Base-by-base conservation (phyloP, 1,140 invertebrate genomes). In the Drosophila athabasca region DNA sequence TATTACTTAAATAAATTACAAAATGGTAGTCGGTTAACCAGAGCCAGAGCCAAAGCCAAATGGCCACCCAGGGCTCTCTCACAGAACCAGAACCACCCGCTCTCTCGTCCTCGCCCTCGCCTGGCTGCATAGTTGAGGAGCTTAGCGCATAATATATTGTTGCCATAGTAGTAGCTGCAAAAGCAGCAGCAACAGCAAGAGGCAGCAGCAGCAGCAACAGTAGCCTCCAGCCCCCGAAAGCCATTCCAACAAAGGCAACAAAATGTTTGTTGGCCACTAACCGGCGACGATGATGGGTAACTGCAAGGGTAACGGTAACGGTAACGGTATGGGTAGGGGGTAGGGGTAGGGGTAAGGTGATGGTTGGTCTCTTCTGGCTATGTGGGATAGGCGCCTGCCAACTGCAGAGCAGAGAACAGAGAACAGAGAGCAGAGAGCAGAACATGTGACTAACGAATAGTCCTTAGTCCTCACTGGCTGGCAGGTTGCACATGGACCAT, bases 1-100 rank as follows among this genome's bases (percentile, higher is more conserved):
- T 87, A 87, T 87, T 87, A 87, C 82, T 87, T 87, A 87, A 87
- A 87, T 87, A 87, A 87, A 87, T 87, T 87, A 87, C 82, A 87
- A 87, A 87, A 87, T 80, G 83, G 78, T 87, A 72, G 82, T 87
- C 79, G 82, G 82, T 87, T 87, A 88, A 87, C 82, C 82, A 76
- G 69, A 78, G 83, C 74, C 77, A 81, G 68, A 81, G 82, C 81
- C 49, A 49, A 46, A 26, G 46, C 52, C 45, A 52, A 51, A 61
- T 62, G 26, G 13, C 41, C 39, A 11, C 64, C 22, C 35, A 15
- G 35, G 35, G 35, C 35, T 39, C 11, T 39, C 35, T 5, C 35
- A 39, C 35, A 26, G 24, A 26, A 0, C 24, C 31, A 31, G 31
- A 31, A 9, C 11, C n/a, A 2, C 41, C 11, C 17, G 17, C 0